Evolutionary conservation across 2,113 vertebrate species (phyloP).

Genomic region (Misgurnus mizolepis): DNA sequence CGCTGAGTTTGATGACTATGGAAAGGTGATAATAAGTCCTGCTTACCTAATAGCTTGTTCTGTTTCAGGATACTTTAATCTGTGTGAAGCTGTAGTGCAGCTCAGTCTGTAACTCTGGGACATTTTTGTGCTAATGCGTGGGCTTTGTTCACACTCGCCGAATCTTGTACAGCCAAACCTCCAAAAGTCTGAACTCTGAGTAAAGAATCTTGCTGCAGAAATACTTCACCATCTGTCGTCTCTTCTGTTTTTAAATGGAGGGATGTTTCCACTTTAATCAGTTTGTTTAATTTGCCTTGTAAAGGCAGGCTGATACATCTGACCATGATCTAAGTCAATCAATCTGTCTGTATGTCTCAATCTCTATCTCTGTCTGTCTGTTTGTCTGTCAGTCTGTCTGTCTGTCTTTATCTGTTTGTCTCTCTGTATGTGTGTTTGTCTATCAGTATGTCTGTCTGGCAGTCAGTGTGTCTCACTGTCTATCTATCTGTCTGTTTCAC

Average conservation of each 20-base stretch:
- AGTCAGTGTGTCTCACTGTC: background rate
- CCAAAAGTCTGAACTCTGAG: conserved; percentile 19
- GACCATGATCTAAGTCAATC: too few relatives aligned
- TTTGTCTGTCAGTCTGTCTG: fast-evolving
- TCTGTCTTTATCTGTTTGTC: background rate
- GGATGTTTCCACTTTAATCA: background rate
- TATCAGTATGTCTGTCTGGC: fast-evolving
- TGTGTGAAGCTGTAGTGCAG: background rate
- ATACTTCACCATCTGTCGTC: conserved; percentile 30
- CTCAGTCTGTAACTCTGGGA: background rate
- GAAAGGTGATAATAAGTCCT: conserved; percentile 65
- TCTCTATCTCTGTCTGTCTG: background rate
- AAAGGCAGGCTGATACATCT: too few relatives aligned
- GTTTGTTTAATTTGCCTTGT: background rate
- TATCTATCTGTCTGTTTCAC: background rate
- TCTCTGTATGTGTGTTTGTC: fast-evolving
- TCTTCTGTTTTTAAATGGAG: conserved; percentile 14
- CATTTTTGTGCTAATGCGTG: conserved; percentile 14
- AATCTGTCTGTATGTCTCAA: fast-evolving
- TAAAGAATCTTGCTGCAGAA: conserved; percentile 14
- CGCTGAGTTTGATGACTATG: conserved; percentile 65
- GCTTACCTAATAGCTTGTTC: background rate
- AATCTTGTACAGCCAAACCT: conserved; percentile 8
- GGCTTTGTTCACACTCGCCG: conserved; percentile 16
- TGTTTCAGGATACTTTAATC: background rate